These are phyloP conservation scores for Mellilla xanthometata DNA, from an alignment of 2,888 invertebrate species.

Conservation along the genomic window DNA sequence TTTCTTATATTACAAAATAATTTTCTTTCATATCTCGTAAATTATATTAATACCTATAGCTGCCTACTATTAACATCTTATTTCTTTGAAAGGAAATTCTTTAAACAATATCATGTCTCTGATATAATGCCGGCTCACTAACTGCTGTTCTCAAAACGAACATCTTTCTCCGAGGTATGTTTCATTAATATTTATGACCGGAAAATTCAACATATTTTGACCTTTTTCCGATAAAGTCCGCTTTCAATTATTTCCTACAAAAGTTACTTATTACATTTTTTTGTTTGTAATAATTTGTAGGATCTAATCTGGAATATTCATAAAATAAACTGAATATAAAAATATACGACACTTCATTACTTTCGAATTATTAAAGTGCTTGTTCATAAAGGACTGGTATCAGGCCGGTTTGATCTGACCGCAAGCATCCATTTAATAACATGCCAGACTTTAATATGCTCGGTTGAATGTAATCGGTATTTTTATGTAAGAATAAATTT, in stretches of 20 bases:
- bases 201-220: conserved; percentile 73
- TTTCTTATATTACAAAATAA: too few relatives aligned
- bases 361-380: conserved; percentile 21
- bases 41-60: too few relatives aligned
- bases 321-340: conserved; percentile 19
- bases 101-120: too few relatives aligned
- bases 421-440: conserved; percentile 29
- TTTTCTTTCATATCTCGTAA: too few relatives aligned
- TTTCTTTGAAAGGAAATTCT: too few relatives aligned
- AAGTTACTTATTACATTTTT: conserved; percentile 38
- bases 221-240: conserved; percentile 49
- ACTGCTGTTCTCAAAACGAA: conserved; percentile 46
- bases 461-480: conserved; percentile 19
- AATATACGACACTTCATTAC: conserved; percentile 31
- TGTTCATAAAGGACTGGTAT: conserved; percentile 21
- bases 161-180: conserved; percentile 54
- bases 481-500: conserved; percentile 7
- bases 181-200: conserved; percentile 76
- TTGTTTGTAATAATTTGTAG: conserved; percentile 24
- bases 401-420: conserved; percentile 24
- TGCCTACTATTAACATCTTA: too few relatives aligned
- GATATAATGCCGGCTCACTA: conserved; percentile 44
- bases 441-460: conserved; percentile 19
- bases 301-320: conserved; percentile 22
- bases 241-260: conserved; percentile 38